Evolutionary conservation across 2,797 vertebrate genomes (phyloP).

Genomic region (Premnoplex brunnescens): DNA sequence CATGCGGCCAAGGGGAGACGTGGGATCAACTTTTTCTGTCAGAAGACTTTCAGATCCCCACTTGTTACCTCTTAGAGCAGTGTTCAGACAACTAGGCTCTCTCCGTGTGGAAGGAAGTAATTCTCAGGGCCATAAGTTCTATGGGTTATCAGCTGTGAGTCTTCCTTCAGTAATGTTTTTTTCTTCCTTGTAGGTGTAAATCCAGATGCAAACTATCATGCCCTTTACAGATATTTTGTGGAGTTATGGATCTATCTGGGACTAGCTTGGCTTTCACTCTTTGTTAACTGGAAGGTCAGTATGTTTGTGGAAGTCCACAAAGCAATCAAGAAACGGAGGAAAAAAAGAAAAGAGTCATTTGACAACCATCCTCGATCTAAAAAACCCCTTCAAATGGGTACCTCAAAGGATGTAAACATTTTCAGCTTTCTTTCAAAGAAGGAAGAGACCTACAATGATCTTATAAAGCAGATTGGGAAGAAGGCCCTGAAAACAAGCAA

Average conservation of each 20-base stretch:
- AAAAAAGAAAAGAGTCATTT: constrained; percentile 89
- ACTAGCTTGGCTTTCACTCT: constrained; percentile 95
- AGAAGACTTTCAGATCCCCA: background rate
- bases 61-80: background rate
- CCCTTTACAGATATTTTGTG: constrained; percentile 96
- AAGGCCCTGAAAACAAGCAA: constrained; percentile 81
- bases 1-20: background rate
- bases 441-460: constrained; percentile 93
- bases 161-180: background rate
- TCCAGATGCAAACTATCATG: constrained; percentile 88
- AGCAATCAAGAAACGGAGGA: constrained; percentile 95
- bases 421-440: constrained; percentile 96
- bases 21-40: background rate
- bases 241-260: constrained; percentile 99
- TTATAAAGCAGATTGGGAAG: constrained; percentile 94
- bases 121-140: background rate
- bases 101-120: background rate
- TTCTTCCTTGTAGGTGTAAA: constrained; percentile 85
- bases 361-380: constrained; percentile 85
- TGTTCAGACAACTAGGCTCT: background rate
- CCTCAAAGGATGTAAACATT: constrained; percentile 90
- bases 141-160: background rate
- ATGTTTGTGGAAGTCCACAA: constrained; percentile 99
- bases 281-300: constrained; percentile 98
- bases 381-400: constrained; percentile 78